These are phyloP conservation scores for Notamacropus eugenii DNA, from an alignment of 2,797 vertebrate species.

Conservation along the genomic window DNA sequence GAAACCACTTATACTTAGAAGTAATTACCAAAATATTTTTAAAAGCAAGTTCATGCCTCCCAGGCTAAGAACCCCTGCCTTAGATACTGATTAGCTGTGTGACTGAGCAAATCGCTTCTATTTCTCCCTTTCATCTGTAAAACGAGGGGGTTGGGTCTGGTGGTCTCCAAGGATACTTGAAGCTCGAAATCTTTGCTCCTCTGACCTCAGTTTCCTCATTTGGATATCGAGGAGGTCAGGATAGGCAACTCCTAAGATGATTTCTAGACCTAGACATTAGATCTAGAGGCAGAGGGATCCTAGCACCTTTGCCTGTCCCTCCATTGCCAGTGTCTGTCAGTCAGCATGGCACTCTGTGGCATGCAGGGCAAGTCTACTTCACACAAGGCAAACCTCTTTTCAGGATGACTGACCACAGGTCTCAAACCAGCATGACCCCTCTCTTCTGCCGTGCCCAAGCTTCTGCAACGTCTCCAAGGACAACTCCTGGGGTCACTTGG, in stretches of 20 bases:
- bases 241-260: not conserved
- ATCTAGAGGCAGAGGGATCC: not conserved
- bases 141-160: not conserved
- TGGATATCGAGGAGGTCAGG: not conserved
- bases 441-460: not conserved
- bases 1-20: not conserved
- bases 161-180: not conserved
- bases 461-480: not conserved
- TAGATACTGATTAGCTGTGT: not conserved
- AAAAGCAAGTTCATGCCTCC: not conserved
- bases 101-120: not conserved
- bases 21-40: not conserved
- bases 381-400: not conserved
- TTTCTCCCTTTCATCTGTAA: not conserved
- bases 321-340: not conserved
- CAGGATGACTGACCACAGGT: not conserved
- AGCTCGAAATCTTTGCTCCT: not conserved
- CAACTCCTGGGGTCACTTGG: not conserved
- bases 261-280: not conserved
- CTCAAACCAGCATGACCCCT: not conserved
- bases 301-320: not conserved
- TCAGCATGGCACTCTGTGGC: not conserved
- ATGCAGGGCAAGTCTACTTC: accelerated
- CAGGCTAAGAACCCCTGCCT: not conserved
- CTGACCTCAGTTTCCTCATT: not conserved